Base-by-base conservation (phyloP, 2,113 vertebrate genomes). In the Onychostruthus taczanowskii region DNA sequence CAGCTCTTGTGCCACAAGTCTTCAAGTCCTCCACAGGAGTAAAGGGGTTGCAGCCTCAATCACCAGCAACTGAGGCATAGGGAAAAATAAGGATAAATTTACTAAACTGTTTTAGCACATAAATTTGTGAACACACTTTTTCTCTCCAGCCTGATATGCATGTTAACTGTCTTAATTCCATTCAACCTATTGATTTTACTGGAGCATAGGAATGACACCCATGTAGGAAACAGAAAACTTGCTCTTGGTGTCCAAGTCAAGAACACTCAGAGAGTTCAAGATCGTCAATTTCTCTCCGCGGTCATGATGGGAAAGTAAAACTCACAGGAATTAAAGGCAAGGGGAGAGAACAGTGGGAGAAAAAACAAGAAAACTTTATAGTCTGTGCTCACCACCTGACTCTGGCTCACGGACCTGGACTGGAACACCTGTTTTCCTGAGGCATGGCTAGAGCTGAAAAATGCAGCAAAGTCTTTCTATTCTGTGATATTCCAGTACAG, bases 1-100 rank as follows among this genome's bases (percentile, higher is more conserved):
- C 16, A 55, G 7, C 5, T 85, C 13, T 55, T 59, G 24, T 33
- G 14, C 24, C 41, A n/a, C 18, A 85, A 73, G n/a, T 33, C 50
- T 21, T 93, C 41, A 26, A 0, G 2, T 50, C 13, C 8, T 83
- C 18, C 44, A 49, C 35, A 66, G 13, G 7, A 0, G 0, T 31
- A 66, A 73, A 56, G 24, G 7, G 9, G 49, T 76, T 61, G 44
- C 72, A 76, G n/a, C 11, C 50, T 61, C 41, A 59, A 4, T 15
- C 28, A 9, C 27, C 1, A 2, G 33, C 44, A 62, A 23, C 9
- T 7, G 49, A 76, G 12, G 16, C 9, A 50, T 67, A 53, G 2
- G 10, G 63, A 93, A 90, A 90, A 93, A 50, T 47, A 62, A 35
- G 17, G 46, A 53, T 41, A 63, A 41, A 66, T 67, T 77, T 61